Percentiles rank a stretch among this genome's conserved stretches.
phyloP scores from a whole-genome alignment of 2,888 invertebrate genomes.

The Drymonia ruficornis region DNA sequence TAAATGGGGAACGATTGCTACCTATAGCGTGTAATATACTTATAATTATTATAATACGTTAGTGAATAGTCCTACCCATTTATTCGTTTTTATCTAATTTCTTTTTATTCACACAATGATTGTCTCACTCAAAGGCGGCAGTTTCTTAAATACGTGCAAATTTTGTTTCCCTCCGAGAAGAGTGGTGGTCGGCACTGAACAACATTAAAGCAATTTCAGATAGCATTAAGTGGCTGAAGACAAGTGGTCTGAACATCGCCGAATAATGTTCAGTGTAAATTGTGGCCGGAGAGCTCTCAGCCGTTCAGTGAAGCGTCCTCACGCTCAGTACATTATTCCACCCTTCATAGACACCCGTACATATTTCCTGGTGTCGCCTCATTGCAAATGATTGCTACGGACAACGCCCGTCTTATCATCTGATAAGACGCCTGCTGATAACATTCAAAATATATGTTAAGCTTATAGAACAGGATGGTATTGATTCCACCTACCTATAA shows the following conservation, averaged over 20 bases:
- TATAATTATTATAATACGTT: no score
- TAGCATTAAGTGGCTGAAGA: slow-evolving; percentile 57
- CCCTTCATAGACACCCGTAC: slow-evolving; percentile 44
- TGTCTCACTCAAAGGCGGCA: slow-evolving; percentile 19
- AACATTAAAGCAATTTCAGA: slow-evolving; percentile 55
- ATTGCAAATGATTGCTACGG: neutral
- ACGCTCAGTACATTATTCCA: slow-evolving; percentile 39
- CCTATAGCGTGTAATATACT: no score
- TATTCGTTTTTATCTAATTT: no score
- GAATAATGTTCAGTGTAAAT: slow-evolving; percentile 61
- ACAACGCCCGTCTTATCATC: no score
- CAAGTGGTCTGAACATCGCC: slow-evolving; percentile 59
- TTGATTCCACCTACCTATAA: no score
- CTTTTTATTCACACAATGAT: slow-evolving; percentile 17
- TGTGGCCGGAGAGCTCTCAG: slow-evolving; percentile 48
- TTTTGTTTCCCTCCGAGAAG: slow-evolving; percentile 30
- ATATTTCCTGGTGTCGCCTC: slow-evolving; percentile 32
- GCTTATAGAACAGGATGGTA: no score
- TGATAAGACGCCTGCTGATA: no score
- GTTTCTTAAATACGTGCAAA: slow-evolving; percentile 38
- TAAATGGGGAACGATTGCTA: no score
- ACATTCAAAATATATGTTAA: no score
- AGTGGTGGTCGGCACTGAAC: slow-evolving; percentile 35
- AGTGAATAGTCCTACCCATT: no score
- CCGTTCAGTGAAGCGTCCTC: slow-evolving; percentile 38